Conservation (phyloP, 1,140 invertebrate species). For the Ooceraea biroi region DNA sequence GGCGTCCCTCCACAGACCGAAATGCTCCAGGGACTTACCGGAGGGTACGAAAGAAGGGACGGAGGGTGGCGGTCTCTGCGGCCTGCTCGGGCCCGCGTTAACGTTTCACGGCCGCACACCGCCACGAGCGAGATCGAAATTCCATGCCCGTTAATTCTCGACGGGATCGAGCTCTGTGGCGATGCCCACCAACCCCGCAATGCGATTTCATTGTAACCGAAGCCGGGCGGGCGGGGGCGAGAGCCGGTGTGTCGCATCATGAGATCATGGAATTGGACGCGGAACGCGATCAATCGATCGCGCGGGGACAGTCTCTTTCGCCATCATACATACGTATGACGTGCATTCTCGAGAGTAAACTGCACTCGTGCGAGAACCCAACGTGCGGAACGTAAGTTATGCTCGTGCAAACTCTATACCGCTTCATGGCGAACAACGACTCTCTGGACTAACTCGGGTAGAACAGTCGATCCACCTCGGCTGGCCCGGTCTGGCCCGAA, state of each 20-base stretch:
- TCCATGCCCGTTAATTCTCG: conserved; percentile 83
- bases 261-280: conserved; percentile 10
- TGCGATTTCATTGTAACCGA: conserved; percentile 70
- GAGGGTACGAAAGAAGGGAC: conserved; percentile 25
- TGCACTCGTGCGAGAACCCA: conserved; percentile 28
- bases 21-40: conserved; percentile 65
- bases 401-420: conserved; percentile 43
- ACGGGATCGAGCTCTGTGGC: conserved; percentile 79
- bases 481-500: too few species aligned
- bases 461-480: conserved; percentile 27
- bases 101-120: conserved; percentile 80
- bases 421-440: neutral
- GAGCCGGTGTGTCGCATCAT: conserved; percentile 7
- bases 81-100: conserved; percentile 79
- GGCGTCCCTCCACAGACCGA: conserved; percentile 32
- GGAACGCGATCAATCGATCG: neutral
- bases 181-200: conserved; percentile 33
- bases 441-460: conserved; percentile 19
- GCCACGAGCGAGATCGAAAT: conserved; percentile 82
- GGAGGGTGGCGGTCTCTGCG: conserved; percentile 69
- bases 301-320: neutral
- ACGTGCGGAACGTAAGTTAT: conserved; percentile 39
- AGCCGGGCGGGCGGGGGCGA: too few species aligned
- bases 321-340: conserved; percentile 49
- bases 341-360: conserved; percentile 40